phyloP scores from a whole-genome alignment of 2,888 invertebrate genomes.

The Melanostoma scalare region DNA sequence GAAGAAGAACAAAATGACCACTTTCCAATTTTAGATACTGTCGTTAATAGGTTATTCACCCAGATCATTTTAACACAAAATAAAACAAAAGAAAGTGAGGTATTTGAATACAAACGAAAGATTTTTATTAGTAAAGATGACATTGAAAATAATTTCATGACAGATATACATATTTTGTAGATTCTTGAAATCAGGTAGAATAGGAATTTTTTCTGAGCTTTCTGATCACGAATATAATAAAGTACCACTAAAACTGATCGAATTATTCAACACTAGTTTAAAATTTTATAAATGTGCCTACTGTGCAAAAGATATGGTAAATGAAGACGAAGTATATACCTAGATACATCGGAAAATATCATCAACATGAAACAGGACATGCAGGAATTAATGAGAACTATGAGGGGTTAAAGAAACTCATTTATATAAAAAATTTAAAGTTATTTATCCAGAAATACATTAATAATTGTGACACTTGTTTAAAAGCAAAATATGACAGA shows the following conservation, averaged over 20 bases:
- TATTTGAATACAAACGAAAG: background rate
- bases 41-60: no score
- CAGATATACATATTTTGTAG: slow-evolving; percentile 39
- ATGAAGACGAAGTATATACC: slow-evolving; percentile 55
- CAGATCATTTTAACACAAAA: no score
- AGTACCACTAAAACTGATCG: slow-evolving; percentile 55
- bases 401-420: slow-evolving; percentile 50
- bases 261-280: slow-evolving; percentile 49
- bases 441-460: slow-evolving; percentile 60
- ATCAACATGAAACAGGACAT: slow-evolving; percentile 66
- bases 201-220: slow-evolving; percentile 56
- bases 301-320: slow-evolving; percentile 50
- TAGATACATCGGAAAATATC: slow-evolving; percentile 63
- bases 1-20: no score
- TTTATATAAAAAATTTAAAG: slow-evolving; percentile 60
- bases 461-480: slow-evolving; percentile 52
- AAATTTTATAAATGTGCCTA: slow-evolving; percentile 63
- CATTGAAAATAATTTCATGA: slow-evolving; percentile 32
- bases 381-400: slow-evolving; percentile 65
- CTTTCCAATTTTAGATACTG: no score
- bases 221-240: slow-evolving; percentile 45
- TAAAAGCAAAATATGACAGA: slow-evolving; percentile 61
- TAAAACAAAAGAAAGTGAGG: slow-evolving; percentile 28
- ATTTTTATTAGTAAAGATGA: slow-evolving; percentile 37
- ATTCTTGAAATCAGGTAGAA: slow-evolving; percentile 25